Evolutionary conservation across 2,888 invertebrate species (phyloP).

Genomic region (Amphipyra tragopoginis): DNA sequence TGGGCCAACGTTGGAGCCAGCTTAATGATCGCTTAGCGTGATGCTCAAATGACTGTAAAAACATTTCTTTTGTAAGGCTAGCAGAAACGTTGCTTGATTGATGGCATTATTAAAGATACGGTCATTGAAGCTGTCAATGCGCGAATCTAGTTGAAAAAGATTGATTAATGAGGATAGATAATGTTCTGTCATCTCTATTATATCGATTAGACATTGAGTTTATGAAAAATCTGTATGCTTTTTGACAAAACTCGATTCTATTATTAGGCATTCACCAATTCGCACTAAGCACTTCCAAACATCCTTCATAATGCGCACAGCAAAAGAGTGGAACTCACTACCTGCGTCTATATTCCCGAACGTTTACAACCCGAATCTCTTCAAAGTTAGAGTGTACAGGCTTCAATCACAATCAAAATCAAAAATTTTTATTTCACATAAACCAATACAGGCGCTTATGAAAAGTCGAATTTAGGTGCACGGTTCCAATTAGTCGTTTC

Average conservation of each 20-base stretch:
- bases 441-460: no score
- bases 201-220: constrained; percentile 8
- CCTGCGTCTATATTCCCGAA: no score
- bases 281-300: no score
- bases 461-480: no score
- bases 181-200: constrained; percentile 27
- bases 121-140: constrained; percentile 26
- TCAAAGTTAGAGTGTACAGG: no score
- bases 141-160: constrained; percentile 34
- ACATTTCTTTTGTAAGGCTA: constrained; percentile 36
- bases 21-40: constrained; percentile 32
- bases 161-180: constrained; percentile 37
- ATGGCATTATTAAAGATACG: constrained; percentile 38
- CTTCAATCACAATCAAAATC: no score
- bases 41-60: constrained; percentile 35
- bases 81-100: constrained; percentile 33
- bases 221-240: neutral
- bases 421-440: no score
- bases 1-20: constrained; percentile 3
- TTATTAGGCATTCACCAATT: no score
- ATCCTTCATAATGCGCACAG: no score
- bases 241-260: neutral
- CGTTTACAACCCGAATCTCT: no score
- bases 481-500: no score
- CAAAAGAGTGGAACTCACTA: no score